Evolutionary conservation across 2,888 invertebrate species (phyloP).

Genomic region (Cyaniris semiargus): DNA sequence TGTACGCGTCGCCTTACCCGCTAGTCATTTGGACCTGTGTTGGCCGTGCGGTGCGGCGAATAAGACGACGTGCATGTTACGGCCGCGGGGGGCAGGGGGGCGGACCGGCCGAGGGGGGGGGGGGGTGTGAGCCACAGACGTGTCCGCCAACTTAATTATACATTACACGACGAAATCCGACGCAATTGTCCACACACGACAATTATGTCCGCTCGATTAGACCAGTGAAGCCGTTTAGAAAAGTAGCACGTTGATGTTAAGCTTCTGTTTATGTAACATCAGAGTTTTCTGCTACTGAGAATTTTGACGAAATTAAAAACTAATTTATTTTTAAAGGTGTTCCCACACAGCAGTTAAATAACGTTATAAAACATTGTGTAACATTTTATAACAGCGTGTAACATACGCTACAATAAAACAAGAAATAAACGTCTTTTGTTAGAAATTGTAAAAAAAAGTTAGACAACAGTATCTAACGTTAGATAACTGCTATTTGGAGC

Average conservation of each 20-base stretch:
- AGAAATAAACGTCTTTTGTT: no score
- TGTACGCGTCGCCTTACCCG: neutral
- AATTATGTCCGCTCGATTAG: neutral
- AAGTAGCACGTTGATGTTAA: neutral
- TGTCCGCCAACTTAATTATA: slow-evolving; percentile 62
- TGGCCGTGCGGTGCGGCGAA: slow-evolving; percentile 47
- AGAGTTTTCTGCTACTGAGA: no score
- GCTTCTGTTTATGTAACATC: no score
- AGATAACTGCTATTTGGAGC: no score
- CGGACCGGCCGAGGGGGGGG: slow-evolving; percentile 40
- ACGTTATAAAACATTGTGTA: no score
- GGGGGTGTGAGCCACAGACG: slow-evolving; percentile 51
- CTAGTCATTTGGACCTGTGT: slow-evolving; percentile 49
- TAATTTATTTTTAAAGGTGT: no score
- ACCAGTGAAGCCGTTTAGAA: neutral
- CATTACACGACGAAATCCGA: slow-evolving; percentile 39
- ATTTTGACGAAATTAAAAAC: no score
- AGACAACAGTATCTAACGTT: no score
- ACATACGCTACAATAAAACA: no score
- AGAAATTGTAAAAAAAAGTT: no score
- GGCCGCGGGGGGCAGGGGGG: slow-evolving; percentile 42
- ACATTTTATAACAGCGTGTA: no score
- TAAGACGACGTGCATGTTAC: slow-evolving; percentile 64
- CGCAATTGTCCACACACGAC: slow-evolving; percentile 14
- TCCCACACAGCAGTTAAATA: no score